Percentiles rank a stretch among this genome's conserved stretches.
These are phyloP conservation scores for Meteorus colon DNA, from an alignment of 2,888 invertebrate genomes.

Conservation along the genomic window DNA sequence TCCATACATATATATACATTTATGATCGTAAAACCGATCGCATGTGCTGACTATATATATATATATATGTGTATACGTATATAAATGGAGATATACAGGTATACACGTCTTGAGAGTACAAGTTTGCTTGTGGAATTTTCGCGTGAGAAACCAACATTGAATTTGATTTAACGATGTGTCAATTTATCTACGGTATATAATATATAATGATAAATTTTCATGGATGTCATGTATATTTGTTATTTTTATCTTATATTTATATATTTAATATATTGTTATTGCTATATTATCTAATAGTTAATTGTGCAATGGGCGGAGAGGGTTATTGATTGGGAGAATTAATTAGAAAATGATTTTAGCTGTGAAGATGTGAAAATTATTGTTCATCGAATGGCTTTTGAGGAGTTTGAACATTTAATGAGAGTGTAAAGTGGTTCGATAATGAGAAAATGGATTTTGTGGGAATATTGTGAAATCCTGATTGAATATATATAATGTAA, in stretches of 20 bases:
- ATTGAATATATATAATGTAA: too few species aligned
- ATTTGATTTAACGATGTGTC: conserved; percentile 39
- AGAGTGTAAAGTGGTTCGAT: too few species aligned
- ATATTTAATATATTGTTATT: conserved; percentile 3
- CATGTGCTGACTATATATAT: conserved; percentile 4
- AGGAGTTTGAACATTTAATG: too few species aligned
- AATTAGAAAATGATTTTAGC: not conserved
- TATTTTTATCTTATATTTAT: conserved; percentile 12
- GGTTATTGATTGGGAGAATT: not conserved
- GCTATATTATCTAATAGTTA: not conserved
- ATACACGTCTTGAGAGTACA: conserved; percentile 22
- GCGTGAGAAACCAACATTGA: conserved; percentile 35
- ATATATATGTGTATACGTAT: not conserved
- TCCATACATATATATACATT: not conserved
- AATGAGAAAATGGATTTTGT: too few species aligned
- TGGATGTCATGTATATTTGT: conserved; percentile 19
- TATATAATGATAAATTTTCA: conserved; percentile 30
- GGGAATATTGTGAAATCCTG: too few species aligned
- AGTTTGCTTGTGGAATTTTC: conserved; percentile 34
- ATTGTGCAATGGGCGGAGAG: not conserved
- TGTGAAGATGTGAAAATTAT: not conserved
- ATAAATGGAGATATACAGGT: not conserved
- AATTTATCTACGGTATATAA: conserved; percentile 28
- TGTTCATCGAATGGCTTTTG: too few species aligned
- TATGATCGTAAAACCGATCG: conserved; percentile 34